Evolutionary conservation across 2,113 vertebrate genomes (phyloP).

Genomic region (Hippocampus comes): DNA sequence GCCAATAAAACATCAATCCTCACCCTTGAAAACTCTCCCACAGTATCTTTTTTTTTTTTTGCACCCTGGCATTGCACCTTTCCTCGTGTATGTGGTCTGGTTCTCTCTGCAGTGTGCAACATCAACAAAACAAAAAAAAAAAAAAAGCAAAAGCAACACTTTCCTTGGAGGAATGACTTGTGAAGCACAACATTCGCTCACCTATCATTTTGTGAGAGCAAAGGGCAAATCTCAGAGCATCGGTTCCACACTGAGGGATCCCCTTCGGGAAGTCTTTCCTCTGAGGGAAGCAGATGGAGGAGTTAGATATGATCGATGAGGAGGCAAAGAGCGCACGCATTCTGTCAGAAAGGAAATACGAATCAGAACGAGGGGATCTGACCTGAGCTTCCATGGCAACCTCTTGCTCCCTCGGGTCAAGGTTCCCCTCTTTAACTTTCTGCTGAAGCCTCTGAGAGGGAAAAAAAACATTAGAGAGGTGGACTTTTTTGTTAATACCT

Average conservation of each 20-base stretch:
- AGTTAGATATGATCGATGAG: constrained; percentile 6
- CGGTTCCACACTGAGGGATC: constrained; percentile 86
- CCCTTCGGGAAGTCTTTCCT: constrained; percentile 82
- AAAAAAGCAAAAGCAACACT: too few species aligned
- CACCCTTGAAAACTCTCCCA: too few species aligned
- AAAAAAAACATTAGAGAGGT: neutral
- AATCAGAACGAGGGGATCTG: constrained; percentile 10
- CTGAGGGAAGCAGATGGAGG: constrained; percentile 57
- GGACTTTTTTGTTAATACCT: neutral
- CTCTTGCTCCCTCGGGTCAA: constrained; percentile 77
- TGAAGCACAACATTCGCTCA: constrained; percentile 44
- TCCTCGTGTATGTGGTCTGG: too few species aligned
- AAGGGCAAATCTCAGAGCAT: constrained; percentile 85
- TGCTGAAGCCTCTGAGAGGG: constrained; percentile 69
- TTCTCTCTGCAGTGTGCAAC: too few species aligned
- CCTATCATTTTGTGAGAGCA: constrained; percentile 86
- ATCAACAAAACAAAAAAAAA: too few species aligned
- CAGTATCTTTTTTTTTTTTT: too few species aligned
- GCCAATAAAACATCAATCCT: neutral
- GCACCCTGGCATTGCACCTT: neutral
- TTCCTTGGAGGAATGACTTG: neutral
- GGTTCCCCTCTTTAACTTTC: constrained; percentile 80
- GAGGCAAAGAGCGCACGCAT: constrained; percentile 10
- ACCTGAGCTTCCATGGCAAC: constrained; percentile 87
- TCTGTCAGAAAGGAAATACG: neutral